phyloP scores from a whole-genome alignment of 2,113 vertebrate species.

The Hystrix cristata region DNA sequence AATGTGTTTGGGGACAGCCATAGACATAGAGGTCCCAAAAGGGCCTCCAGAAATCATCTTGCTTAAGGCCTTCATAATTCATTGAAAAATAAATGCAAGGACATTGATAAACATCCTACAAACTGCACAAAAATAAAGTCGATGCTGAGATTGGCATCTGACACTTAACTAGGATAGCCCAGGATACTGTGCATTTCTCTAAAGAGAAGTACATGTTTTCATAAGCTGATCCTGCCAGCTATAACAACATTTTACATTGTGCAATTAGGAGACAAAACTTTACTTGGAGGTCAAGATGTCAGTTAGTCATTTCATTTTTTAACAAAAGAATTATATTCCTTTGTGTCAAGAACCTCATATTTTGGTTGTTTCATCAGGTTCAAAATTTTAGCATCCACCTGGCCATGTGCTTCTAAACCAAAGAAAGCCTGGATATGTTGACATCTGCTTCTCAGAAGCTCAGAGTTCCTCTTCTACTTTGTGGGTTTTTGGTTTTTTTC shows the following conservation, averaged over 20 bases:
- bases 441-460: conserved; percentile 63
- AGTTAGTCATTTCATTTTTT: conserved; percentile 84
- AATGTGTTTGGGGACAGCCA: background rate
- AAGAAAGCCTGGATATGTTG: conserved; percentile 88
- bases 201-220: background rate
- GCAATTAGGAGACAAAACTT: conserved; percentile 14
- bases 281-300: conserved; percentile 88
- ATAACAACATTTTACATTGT: background rate
- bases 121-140: background rate
- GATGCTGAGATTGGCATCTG: background rate
- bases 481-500: background rate
- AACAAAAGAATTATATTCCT: conserved; percentile 71
- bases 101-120: background rate
- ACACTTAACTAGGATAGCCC: background rate
- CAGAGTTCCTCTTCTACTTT: conserved; percentile 11
- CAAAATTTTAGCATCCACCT: conserved; percentile 85
- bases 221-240: background rate
- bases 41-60: background rate
- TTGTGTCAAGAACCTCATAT: conserved; percentile 86
- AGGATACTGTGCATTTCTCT: background rate
- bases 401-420: conserved; percentile 85
- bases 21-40: background rate
- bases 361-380: conserved; percentile 86
- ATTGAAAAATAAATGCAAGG: background rate
- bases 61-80: background rate